Base-by-base conservation (phyloP, 2,797 vertebrate species). In the Enteromius mattozi region DNA sequence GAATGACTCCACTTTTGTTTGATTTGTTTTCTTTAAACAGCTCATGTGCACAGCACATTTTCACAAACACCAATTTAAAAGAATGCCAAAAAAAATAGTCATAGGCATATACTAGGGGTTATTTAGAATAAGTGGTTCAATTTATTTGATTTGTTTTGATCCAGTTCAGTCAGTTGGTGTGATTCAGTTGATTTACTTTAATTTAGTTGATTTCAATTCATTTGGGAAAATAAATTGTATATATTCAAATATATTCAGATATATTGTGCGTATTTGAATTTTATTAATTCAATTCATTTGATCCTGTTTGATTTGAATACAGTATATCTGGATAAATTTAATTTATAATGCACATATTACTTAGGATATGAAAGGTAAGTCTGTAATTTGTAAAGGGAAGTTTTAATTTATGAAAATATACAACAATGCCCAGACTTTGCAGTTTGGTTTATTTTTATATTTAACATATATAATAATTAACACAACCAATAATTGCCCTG, bases 21-120 rank as follows among this genome's bases (percentile, higher is more conserved):
- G 63, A 68, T 27, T 93, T 91, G 17, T 93, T 82, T 77, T 86
- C 92, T 93, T 95, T 94, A 91, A 93, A 93, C 93, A 93, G 91
- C 93, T 94, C 93, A 85, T 94, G 88, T 85, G 88, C 92, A 92
- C 91, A 93, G 94, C 93, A 92, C 89, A 88, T 93, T 94, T 94
- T 61, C 56, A 40, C 13, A 42, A 77, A 42, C 21, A 37, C n/a
- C 14, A 27, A 12, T 42, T 61, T 42, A 61, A 56, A 54, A 37
- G 3, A 37, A 56, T 76, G 2, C 30, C 2, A 8, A 56, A 78
- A 8, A 56, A 78, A 24, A 21, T 16, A 45, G 42, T 45, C 42
- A 45, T 45, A 45, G 42, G 42, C 42, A 12, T 13, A 45, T 13
- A 45, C 42, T 10, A 0, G 42, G 42, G 42, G 42, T 45, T 45